Percentiles rank a stretch among this genome's conserved stretches.
Conservation (phyloP, 2,113 vertebrate species). For the Microcebus griseorufus region DNA sequence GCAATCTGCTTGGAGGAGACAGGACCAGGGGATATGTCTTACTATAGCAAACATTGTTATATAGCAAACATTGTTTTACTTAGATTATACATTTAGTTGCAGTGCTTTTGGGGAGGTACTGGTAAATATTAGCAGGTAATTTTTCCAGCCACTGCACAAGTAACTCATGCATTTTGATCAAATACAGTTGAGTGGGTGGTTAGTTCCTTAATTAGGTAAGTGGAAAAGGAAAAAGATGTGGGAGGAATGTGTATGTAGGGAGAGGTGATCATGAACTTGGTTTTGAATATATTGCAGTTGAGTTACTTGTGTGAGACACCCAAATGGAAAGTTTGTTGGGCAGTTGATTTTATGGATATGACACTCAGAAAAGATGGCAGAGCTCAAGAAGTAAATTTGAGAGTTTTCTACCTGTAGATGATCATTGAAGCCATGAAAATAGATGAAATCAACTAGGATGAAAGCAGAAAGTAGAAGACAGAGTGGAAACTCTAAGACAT, state of each 20-base stretch:
- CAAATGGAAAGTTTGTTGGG: not conserved
- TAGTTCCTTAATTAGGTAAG: not conserved
- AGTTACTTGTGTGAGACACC: not conserved
- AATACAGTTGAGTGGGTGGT: not conserved
- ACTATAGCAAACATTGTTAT: not conserved
- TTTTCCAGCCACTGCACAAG: not conserved
- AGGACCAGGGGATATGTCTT: not conserved
- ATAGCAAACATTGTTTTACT: not conserved
- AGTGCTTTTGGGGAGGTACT: not conserved
- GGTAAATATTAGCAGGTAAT: not conserved
- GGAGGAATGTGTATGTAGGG: not conserved
- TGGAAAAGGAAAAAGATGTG: not conserved
- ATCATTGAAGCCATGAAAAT: not conserved
- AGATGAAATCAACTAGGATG: not conserved
- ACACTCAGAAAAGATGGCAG: not conserved
- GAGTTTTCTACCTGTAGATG: not conserved
- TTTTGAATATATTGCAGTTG: not conserved
- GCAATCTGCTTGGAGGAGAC: not conserved
- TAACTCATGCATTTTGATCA: not conserved
- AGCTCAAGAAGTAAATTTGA: not conserved
- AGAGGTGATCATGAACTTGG: not conserved
- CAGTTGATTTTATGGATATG: not conserved
- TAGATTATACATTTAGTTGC: not conserved
- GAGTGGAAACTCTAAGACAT: not conserved
- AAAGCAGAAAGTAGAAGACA: not conserved